Conservation (phyloP, 2,888 invertebrate species). For the Meandrusa payeni region DNA sequence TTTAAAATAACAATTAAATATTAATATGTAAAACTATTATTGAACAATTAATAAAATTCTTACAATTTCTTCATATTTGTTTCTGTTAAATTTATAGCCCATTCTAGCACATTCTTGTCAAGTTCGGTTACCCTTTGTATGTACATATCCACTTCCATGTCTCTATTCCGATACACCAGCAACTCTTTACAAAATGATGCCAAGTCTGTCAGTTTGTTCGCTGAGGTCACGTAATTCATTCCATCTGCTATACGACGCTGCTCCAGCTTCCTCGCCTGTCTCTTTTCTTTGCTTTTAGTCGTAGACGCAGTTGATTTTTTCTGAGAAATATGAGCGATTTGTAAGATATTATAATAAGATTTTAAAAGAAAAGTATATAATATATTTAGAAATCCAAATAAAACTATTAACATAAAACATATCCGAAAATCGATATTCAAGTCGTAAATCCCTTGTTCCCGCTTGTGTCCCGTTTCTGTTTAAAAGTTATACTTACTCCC, state of each 20-base stretch:
- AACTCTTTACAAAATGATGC: conserved; percentile 82
- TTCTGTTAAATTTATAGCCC: conserved; percentile 88
- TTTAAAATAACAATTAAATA: no score
- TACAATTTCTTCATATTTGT: conserved; percentile 90
- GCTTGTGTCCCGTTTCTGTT: background rate
- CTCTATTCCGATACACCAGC: conserved; percentile 82
- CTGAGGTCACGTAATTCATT: conserved; percentile 81
- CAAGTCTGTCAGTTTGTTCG: conserved; percentile 82
- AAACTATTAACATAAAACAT: no score
- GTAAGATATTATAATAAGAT: no score
- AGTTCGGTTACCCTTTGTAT: conserved; percentile 81
- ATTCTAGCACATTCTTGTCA: conserved; percentile 79
- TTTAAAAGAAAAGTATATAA: no score
- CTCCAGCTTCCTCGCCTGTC: conserved; percentile 81
- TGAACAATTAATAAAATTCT: conserved; percentile 39
- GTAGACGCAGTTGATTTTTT: conserved; percentile 64
- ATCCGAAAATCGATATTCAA: no score
- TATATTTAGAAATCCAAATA: no score
- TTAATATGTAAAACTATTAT: no score
- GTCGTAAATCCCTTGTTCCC: no score
- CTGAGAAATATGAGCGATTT: conserved; percentile 45
- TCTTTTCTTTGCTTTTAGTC: conserved; percentile 82
- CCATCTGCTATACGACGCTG: conserved; percentile 81
- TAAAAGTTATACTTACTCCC: conserved; percentile 40
- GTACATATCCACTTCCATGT: conserved; percentile 80